Evolutionary conservation across 2,797 vertebrate genomes (phyloP).

Genomic region (Tokudaia tokunoshimensis): DNA sequence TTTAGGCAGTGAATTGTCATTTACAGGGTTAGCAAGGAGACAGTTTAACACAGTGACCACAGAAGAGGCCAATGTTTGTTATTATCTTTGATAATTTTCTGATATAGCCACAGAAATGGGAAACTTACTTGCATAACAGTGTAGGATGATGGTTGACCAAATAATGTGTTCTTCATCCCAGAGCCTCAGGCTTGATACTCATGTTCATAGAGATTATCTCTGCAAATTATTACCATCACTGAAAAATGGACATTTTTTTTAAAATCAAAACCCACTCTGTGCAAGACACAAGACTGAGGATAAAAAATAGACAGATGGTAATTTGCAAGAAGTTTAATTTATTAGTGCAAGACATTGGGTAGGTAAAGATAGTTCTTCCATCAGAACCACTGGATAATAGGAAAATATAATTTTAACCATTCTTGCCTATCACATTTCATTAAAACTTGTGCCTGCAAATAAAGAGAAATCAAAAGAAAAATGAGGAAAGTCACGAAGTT

Average conservation of each 20-base stretch:
- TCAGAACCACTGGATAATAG: no score
- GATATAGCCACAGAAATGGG: background rate
- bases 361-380: background rate
- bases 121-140: background rate
- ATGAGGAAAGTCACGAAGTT: background rate
- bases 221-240: no score
- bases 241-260: no score
- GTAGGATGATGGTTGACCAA: background rate
- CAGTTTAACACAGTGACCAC: background rate
- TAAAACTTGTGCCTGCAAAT: background rate
- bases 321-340: background rate
- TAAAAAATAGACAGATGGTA: background rate
- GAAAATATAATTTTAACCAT: no score
- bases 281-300: background rate
- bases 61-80: background rate
- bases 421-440: no score
- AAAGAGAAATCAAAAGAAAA: background rate
- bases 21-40: background rate
- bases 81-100: background rate
- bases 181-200: no score
- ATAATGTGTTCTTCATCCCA: no score
- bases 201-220: no score
- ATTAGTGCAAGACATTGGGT: slow-evolving; percentile 17
- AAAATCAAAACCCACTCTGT: background rate
- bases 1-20: background rate